Evolutionary conservation across 2,113 vertebrate genomes (phyloP).

Genomic region (Marmota monax): DNA sequence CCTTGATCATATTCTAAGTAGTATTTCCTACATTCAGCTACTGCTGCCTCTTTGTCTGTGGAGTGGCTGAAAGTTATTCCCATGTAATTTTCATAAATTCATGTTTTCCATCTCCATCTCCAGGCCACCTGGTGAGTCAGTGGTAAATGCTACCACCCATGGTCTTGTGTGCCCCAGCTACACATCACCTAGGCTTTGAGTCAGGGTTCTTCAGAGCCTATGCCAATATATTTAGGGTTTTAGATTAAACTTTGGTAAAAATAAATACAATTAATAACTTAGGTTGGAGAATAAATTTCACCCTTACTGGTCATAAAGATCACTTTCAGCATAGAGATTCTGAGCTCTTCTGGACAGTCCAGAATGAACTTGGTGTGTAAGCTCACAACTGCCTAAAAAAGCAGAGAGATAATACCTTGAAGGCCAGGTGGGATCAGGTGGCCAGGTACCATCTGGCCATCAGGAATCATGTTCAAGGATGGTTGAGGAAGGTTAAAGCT

Average conservation of each 20-base stretch:
- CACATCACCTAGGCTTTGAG: not conserved
- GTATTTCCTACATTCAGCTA: constrained; percentile 31
- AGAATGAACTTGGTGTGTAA: not conserved
- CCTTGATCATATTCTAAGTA: not conserved
- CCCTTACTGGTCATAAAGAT: not conserved
- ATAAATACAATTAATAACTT: constrained; percentile 3
- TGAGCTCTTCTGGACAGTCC: no score
- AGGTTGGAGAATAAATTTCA: not conserved
- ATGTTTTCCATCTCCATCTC: constrained; percentile 3
- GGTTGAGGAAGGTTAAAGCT: not conserved
- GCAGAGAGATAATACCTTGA: not conserved
- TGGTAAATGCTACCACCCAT: constrained; percentile 32
- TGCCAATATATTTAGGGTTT: not conserved
- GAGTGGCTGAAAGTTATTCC: not conserved
- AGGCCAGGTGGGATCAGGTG: not conserved
- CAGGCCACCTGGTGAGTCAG: not conserved
- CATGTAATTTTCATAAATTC: not conserved
- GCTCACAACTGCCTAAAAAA: not conserved
- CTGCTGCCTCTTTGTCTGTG: not conserved
- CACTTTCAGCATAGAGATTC: not conserved
- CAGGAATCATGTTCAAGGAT: not conserved
- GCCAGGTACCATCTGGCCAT: not conserved
- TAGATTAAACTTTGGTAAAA: constrained; percentile 5
- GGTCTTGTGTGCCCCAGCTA: not conserved
- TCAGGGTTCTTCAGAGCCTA: not conserved